phyloP scores from a whole-genome alignment of 2,113 vertebrate genomes.

The Emydura subglobosa region DNA sequence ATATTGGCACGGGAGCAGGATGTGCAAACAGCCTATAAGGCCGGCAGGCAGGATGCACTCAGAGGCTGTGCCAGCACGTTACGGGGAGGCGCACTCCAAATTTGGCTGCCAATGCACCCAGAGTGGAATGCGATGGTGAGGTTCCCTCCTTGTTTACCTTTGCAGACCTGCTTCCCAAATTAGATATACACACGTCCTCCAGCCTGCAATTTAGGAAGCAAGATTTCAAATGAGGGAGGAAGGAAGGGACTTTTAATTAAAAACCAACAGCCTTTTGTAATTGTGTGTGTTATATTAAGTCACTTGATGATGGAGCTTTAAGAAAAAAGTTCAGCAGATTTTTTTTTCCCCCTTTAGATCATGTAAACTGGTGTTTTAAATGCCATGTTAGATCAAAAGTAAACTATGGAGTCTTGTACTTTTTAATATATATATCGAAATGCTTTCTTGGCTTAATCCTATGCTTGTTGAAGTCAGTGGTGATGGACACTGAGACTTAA shows the following conservation, averaged over 20 bases:
- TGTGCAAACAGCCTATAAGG: not conserved
- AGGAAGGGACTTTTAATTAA: not conserved
- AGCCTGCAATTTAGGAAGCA: not conserved
- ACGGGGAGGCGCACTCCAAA: not conserved
- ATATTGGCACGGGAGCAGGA: not conserved
- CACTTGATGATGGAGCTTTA: not conserved
- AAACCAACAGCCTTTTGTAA: not conserved
- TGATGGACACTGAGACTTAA: not conserved
- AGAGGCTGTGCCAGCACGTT: not conserved
- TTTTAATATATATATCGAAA: not conserved
- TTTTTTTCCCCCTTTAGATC: no score
- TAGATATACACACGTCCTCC: not conserved
- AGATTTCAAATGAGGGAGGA: not conserved
- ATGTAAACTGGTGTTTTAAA: not conserved
- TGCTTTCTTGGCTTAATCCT: not conserved
- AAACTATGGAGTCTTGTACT: not conserved
- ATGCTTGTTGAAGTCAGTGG: not conserved
- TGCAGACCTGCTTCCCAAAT: not conserved
- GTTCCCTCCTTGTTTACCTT: not conserved
- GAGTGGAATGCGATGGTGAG: not conserved
- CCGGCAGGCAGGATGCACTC: not conserved
- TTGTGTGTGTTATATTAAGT: not conserved
- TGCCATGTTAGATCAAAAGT: not conserved
- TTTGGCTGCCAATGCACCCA: not conserved
- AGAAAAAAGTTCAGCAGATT: not conserved